phyloP scores from a whole-genome alignment of 2,888 invertebrate species.

The Ophion obscuratus region DNA sequence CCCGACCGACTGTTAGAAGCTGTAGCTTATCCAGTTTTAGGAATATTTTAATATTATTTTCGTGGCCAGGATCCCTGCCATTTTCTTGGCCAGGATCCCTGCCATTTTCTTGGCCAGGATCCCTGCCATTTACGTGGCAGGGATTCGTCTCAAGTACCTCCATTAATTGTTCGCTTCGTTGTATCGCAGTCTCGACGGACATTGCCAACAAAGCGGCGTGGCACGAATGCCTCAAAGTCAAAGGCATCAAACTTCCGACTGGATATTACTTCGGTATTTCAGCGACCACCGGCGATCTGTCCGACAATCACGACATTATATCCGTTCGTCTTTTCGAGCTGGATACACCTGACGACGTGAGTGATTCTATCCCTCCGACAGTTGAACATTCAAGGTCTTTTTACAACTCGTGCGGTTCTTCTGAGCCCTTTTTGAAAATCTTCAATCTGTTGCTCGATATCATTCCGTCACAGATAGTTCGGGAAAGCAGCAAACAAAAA shows the following conservation, averaged over 20 bases:
- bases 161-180: slow-evolving; percentile 45
- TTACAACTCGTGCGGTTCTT: not conserved
- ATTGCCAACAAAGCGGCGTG: slow-evolving; percentile 96
- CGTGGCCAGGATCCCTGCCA: too few species aligned
- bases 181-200: slow-evolving; percentile 92
- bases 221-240: slow-evolving; percentile 96
- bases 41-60: too few species aligned
- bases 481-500: not conserved
- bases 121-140: too few species aligned
- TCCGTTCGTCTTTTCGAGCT: slow-evolving; percentile 96
- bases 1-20: too few species aligned
- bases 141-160: too few species aligned
- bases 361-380: slow-evolving; percentile 65
- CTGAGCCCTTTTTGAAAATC: too few species aligned
- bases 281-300: slow-evolving; percentile 98
- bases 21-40: too few species aligned
- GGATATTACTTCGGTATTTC: slow-evolving; percentile 97
- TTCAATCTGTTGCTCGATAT: too few species aligned
- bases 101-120: too few species aligned
- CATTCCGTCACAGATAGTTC: too few species aligned
- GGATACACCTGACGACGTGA: slow-evolving; percentile 89
- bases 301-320: slow-evolving; percentile 98
- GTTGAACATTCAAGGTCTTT: not conserved
- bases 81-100: too few species aligned
- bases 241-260: slow-evolving; percentile 96